Base-by-base conservation (phyloP, 1,140 invertebrate species). In the Anastrepha obliqua region DNA sequence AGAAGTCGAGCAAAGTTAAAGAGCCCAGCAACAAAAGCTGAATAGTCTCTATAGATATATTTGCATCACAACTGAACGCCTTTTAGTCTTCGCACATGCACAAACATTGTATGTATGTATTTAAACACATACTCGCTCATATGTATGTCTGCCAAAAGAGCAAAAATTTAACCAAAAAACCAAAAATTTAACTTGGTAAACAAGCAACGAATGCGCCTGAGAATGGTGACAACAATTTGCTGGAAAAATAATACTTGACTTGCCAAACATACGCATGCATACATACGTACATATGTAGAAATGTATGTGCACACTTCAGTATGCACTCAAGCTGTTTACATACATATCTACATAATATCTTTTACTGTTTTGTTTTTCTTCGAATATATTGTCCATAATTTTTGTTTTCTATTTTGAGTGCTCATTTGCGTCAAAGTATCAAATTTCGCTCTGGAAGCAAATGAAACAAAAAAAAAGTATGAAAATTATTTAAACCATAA, bases 211-310 rank as follows among this genome's bases (percentile, higher is more conserved):
- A 55, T 55, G n/a, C 20, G 74, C 15, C 47, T 81, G 74, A 55
- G 74, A 81, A 81, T 81, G 74, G 47, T 81, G 74, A 81, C 74
- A 81, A 20, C 15, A 81, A 81, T 81, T 81, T 81, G 74, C 47
- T 81, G 74, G 47, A 81, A 81, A 81, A 81, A 81, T 81, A 81
- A 81, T 55, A 81, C 47, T 81, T 81, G 74, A 20, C 20, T 20
- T 81, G 74, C 15, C 39, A 47, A 1, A 74, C 64, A 42, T 17
- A 44, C 42, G 11, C 64, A 67, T 2, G 29, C 29, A 67, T 1
- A 81, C 74, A 81, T 81, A 78, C 74, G 4, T 29, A 39, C 64
- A 39, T 62, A 5, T 17, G 60, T 62, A 13, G 55, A 29, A 29
- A 29, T 29, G 29, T 11, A 39, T 42, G 47, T 39, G 39, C 1